A percentile compares a stretch with the other conserved stretches of the same genome.
These are phyloP conservation scores for Caloenas nicobarica DNA, from an alignment of 2,113 vertebrate species.

Conservation along the genomic window DNA sequence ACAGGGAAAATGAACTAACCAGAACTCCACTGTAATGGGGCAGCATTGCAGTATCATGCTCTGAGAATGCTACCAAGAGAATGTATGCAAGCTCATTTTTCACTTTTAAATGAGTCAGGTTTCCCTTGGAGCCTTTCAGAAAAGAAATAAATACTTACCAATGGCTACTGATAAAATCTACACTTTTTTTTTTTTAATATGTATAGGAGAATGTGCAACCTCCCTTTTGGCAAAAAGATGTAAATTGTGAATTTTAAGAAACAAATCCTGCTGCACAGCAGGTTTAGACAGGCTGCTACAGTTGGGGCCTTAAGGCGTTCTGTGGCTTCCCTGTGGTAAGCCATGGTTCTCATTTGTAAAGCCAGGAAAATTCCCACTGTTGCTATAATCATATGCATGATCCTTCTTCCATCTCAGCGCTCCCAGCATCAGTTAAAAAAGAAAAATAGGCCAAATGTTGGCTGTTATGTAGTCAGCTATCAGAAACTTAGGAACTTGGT, in stretches of 20 bases:
- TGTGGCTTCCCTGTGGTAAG: slow-evolving; percentile 56
- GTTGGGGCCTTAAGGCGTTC: slow-evolving; percentile 11
- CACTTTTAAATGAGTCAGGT: not conserved
- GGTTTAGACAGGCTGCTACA: slow-evolving; percentile 34
- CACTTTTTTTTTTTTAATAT: not conserved
- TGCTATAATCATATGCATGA: slow-evolving; percentile 39
- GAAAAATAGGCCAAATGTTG: slow-evolving; percentile 46
- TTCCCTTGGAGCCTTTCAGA: not conserved
- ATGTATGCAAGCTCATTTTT: not conserved
- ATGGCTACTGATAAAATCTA: slow-evolving; percentile 4
- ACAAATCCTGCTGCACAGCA: slow-evolving; percentile 50
- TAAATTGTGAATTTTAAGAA: slow-evolving; percentile 59
- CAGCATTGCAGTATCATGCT: not conserved
- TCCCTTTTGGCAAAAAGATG: slow-evolving; percentile 18
- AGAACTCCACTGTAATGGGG: not conserved
- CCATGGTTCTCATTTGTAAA: slow-evolving; percentile 53
- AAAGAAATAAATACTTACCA: slow-evolving; percentile 1
- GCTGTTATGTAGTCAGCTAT: not conserved
- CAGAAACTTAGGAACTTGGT: not conserved
- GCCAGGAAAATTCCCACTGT: slow-evolving; percentile 47
- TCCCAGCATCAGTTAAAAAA: slow-evolving; percentile 29
- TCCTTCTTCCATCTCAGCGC: slow-evolving; percentile 39
- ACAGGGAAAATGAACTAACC: not conserved
- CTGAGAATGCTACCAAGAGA: not conserved
- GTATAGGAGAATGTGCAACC: not conserved